Conservation (phyloP, 2,797 vertebrate species). For the Cynopterus sphinx region DNA sequence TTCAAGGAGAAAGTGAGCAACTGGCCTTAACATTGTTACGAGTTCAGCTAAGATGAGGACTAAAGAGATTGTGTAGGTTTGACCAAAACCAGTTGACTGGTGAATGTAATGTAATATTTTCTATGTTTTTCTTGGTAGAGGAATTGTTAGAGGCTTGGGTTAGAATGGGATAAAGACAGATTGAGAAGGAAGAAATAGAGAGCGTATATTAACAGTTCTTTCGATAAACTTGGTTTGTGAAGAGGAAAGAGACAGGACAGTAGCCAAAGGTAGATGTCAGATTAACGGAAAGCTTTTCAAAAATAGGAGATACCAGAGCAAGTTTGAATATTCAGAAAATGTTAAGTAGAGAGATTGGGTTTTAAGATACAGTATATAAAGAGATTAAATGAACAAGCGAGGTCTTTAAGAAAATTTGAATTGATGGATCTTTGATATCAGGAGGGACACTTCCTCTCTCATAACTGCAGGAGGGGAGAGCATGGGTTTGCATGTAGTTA, state of each 20-base stretch:
- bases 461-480: neutral
- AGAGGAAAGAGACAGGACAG: neutral
- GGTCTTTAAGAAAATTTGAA: neutral
- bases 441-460: neutral
- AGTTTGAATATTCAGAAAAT: neutral
- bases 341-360: neutral
- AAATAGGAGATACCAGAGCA: neutral
- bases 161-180: neutral
- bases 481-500: neutral
- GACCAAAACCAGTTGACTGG: neutral
- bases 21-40: neutral
- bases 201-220: neutral
- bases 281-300: neutral
- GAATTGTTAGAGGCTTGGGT: neutral
- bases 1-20: neutral
- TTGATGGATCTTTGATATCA: neutral
- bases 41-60: neutral
- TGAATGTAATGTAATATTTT: neutral
- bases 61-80: neutral
- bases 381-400: neutral
- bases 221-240: neutral
- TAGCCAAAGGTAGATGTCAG: neutral
- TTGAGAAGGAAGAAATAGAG: neutral
- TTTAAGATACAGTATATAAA: neutral
- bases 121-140: neutral